Conservation (phyloP, 2,113 vertebrate genomes). For the Synodontis membranacea region DNA sequence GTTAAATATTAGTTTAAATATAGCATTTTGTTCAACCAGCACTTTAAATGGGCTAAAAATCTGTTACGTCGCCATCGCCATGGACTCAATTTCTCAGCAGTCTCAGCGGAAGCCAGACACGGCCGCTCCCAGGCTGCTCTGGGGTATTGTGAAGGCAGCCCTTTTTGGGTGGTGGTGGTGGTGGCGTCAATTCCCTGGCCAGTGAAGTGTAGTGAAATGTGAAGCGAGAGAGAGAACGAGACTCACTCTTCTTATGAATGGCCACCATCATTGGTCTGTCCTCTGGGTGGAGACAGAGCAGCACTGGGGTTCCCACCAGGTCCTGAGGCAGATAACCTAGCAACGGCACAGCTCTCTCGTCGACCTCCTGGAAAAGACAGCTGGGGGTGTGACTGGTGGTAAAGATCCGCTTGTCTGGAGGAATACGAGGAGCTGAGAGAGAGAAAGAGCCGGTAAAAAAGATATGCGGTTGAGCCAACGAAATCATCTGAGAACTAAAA, state of each 20-base stretch:
- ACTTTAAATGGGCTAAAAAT: too few species aligned
- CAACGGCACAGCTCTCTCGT: conserved; percentile 85
- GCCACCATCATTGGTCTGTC: conserved; percentile 88
- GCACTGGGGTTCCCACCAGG: conserved; percentile 82
- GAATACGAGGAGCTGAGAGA: conserved; percentile 84
- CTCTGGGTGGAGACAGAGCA: conserved; percentile 85
- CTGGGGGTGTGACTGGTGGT: conserved; percentile 88
- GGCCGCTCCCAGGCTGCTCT: too few species aligned
- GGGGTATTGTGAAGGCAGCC: too few species aligned
- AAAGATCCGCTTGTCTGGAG: conserved; percentile 86
- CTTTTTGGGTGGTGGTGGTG: too few species aligned
- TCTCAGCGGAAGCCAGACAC: too few species aligned
- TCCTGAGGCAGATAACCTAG: conserved; percentile 89
- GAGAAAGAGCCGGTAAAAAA: neutral
- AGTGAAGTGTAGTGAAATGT: neutral
- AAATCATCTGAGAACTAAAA: neutral
- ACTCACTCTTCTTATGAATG: conserved; percentile 89
- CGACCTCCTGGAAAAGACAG: conserved; percentile 90
- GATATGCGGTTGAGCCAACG: neutral
- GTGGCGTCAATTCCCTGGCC: neutral
- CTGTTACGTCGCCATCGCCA: too few species aligned
- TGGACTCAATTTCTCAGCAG: too few species aligned
- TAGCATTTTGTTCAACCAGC: too few species aligned
- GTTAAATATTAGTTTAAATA: too few species aligned
- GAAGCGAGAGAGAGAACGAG: too few species aligned